Evolutionary conservation across 2,797 vertebrate genomes (phyloP).

Genomic region (Prionace glauca): DNA sequence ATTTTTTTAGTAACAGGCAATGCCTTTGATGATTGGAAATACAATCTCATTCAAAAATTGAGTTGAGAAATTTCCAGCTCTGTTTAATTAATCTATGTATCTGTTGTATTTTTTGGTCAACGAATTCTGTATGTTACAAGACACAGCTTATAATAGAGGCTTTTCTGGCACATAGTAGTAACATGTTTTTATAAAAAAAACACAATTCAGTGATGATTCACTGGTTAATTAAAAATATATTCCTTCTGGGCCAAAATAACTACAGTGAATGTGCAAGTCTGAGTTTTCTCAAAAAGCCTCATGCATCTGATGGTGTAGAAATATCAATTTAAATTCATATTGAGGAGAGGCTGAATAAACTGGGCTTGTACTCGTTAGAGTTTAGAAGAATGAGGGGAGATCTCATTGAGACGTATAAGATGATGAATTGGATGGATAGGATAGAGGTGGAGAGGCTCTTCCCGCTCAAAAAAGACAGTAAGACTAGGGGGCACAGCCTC

Average conservation of each 20-base stretch:
- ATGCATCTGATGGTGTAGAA: neutral
- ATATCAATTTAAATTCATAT: neutral
- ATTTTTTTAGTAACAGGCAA: neutral
- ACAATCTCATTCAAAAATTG: neutral
- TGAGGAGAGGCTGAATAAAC: too few species aligned
- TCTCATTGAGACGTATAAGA: too few species aligned
- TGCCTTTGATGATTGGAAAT: neutral
- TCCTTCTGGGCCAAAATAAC: neutral
- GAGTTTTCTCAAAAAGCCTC: neutral
- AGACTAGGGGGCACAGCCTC: too few species aligned
- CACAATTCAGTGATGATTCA: neutral
- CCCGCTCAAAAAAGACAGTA: too few species aligned
- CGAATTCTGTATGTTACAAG: neutral
- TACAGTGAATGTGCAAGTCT: neutral
- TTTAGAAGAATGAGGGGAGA: too few species aligned
- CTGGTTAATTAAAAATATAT: neutral
- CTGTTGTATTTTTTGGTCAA: neutral
- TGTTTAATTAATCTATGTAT: neutral
- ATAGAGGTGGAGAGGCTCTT: too few species aligned
- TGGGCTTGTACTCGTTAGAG: too few species aligned
- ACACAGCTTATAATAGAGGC: neutral
- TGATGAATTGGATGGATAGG: too few species aligned
- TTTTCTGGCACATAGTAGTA: neutral
- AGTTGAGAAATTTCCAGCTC: neutral
- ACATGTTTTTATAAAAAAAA: neutral